Percentiles rank a stretch among this genome's conserved stretches.
Conservation (phyloP, 2,888 invertebrate species). For the Andrena flavipes region DNA sequence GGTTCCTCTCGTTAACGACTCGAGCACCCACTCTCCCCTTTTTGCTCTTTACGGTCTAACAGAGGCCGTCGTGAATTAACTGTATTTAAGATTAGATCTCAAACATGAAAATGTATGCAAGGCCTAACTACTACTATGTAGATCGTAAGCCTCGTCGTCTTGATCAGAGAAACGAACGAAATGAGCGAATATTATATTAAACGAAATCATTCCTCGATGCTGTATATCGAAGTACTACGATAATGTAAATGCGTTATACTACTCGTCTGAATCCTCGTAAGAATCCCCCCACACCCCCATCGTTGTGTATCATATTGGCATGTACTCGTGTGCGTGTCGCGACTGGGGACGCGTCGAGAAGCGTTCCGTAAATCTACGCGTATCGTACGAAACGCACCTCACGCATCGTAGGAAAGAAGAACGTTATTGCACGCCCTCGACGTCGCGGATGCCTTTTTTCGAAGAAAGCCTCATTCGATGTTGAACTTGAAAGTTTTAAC, state of each 20-base stretch:
- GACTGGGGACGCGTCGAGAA: slow-evolving; percentile 43
- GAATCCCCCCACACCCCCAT: slow-evolving; percentile 64
- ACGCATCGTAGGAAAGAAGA: slow-evolving; percentile 56
- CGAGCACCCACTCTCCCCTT: slow-evolving; percentile 60
- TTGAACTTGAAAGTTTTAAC: slow-evolving; percentile 84
- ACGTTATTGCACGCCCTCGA: slow-evolving; percentile 76
- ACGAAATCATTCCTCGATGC: slow-evolving; percentile 83
- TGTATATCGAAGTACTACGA: slow-evolving; percentile 82
- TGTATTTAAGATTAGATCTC: slow-evolving; percentile 79
- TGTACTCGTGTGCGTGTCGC: slow-evolving; percentile 56
- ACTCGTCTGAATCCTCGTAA: slow-evolving; percentile 81
- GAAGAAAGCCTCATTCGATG: slow-evolving; percentile 81
- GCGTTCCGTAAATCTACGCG: slow-evolving; percentile 47
- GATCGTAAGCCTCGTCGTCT: slow-evolving; percentile 71
- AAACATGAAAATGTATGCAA: slow-evolving; percentile 78
- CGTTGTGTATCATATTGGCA: slow-evolving; percentile 73
- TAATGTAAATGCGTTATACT: slow-evolving; percentile 81
- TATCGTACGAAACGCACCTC: slow-evolving; percentile 57
- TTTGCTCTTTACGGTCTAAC: slow-evolving; percentile 70
- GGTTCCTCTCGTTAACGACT: slow-evolving; percentile 50
- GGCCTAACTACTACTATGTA: slow-evolving; percentile 79
- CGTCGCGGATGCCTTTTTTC: slow-evolving; percentile 82
- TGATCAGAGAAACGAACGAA: slow-evolving; percentile 64
- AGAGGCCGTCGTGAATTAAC: slow-evolving; percentile 70
- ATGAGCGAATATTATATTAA: slow-evolving; percentile 76